Conservation (phyloP, 2,797 vertebrate genomes). For the Thalassophryne amazonica region DNA sequence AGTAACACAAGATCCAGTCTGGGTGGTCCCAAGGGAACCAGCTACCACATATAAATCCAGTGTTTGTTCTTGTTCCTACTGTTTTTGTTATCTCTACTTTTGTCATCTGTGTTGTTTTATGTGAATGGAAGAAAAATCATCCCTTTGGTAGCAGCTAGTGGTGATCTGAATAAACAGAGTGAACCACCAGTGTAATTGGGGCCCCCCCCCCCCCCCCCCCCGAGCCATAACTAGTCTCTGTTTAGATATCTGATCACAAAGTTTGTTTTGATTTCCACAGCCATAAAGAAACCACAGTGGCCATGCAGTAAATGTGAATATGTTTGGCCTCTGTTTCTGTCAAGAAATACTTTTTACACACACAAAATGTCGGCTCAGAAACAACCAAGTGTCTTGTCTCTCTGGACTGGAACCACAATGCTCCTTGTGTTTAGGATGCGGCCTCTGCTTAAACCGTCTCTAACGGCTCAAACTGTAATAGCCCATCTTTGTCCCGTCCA, state of each 20-base stretch:
- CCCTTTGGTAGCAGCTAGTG: slow-evolving; percentile 49
- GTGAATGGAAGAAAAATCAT: slow-evolving; percentile 28
- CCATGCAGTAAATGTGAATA: slow-evolving; percentile 59
- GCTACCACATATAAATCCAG: slow-evolving; percentile 31
- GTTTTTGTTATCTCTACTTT: slow-evolving; percentile 48
- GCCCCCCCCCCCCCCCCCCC: slow-evolving; percentile 48
- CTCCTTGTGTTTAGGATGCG: slow-evolving; percentile 58
- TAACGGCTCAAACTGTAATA: slow-evolving; percentile 46
- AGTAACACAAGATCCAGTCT: slow-evolving; percentile 24
- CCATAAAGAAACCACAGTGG: slow-evolving; percentile 62
- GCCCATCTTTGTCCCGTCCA: slow-evolving; percentile 9
- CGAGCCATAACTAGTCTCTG: slow-evolving; percentile 46
- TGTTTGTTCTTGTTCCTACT: slow-evolving; percentile 39
- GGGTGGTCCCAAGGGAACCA: slow-evolving; percentile 34
- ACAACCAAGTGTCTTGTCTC: slow-evolving; percentile 60
- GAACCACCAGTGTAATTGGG: slow-evolving; percentile 53
- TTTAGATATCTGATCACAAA: slow-evolving; percentile 73
- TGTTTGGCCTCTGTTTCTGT: slow-evolving; percentile 44
- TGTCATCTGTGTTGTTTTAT: slow-evolving; percentile 56
- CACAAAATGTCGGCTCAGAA: slow-evolving; percentile 49
- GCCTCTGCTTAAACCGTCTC: slow-evolving; percentile 44
- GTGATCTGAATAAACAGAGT: slow-evolving; percentile 55
- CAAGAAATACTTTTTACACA: slow-evolving; percentile 55
- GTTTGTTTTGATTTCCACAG: slow-evolving; percentile 69
- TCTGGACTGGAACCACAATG: slow-evolving; percentile 52